Percentiles rank a stretch among this genome's conserved stretches.
These are phyloP conservation scores for Eunapius fragilis DNA, from an alignment of 37 sponge, comb jelly and placozoan species.

Conservation along the genomic window DNA sequence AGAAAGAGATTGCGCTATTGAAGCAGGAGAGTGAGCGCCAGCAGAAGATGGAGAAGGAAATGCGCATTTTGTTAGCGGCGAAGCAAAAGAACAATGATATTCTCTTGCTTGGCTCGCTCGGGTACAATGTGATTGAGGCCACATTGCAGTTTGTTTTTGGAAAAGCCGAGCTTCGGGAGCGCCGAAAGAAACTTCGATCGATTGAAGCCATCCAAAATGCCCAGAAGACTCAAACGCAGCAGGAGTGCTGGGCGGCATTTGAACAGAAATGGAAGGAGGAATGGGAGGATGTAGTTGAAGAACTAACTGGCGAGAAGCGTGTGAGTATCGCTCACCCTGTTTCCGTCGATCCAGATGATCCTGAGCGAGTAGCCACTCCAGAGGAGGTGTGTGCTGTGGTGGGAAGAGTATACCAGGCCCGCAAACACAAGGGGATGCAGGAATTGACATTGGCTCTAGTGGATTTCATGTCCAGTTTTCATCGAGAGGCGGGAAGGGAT, in stretches of 20 bases:
- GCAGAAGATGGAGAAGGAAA: neutral
- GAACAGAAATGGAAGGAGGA: neutral
- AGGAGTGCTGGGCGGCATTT: neutral
- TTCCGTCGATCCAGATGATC: neutral
- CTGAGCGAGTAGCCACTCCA: neutral
- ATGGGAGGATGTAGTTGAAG: neutral
- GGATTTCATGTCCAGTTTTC: neutral
- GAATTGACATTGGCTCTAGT: neutral
- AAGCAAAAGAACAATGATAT: neutral
- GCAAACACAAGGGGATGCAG: neutral
- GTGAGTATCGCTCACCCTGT: neutral
- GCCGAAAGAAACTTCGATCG: neutral
- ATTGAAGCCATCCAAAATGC: neutral
- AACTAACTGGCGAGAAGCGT: neutral
- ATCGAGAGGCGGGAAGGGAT: neutral
- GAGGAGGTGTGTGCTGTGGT: neutral
- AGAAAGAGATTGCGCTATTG: neutral
- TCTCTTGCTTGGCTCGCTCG: neutral
- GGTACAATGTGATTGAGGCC: neutral
- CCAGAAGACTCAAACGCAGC: neutral
- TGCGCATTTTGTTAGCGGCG: neutral
- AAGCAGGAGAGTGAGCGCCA: neutral
- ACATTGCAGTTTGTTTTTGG: neutral
- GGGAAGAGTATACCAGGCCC: neutral
- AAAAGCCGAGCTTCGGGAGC: neutral